phyloP scores from a whole-genome alignment of 92 coral and sea anemone species.

The Phenganax marumi region DNA sequence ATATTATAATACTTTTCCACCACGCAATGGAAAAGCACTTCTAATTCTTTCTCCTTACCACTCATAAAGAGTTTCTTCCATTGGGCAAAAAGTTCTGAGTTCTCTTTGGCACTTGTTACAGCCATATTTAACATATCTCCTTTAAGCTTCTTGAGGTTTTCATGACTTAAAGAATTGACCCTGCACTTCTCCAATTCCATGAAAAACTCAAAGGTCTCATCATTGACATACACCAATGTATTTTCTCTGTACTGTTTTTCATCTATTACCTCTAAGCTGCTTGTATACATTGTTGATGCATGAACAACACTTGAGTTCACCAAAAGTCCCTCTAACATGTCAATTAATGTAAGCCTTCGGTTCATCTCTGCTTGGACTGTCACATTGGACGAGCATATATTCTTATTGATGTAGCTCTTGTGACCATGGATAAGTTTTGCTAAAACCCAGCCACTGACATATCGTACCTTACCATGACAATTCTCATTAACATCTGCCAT shows the following conservation, averaged over 20 bases:
- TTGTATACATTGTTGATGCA: conserved; percentile 3
- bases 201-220: conserved; percentile 34
- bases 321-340: conserved; percentile 5
- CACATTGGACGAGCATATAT: background rate
- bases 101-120: conserved; percentile 19
- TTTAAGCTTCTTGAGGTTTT: conserved; percentile 37
- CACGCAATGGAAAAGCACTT: background rate
- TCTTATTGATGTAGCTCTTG: conserved; percentile 5
- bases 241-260: conserved; percentile 47
- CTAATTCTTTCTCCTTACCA: conserved; percentile 16
- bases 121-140: conserved; percentile 32
- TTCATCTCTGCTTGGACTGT: conserved; percentile 18
- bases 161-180: conserved; percentile 34
- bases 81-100: conserved; percentile 1
- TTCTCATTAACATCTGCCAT: background rate
- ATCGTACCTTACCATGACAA: conserved; percentile 25
- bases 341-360: conserved; percentile 2
- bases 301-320: conserved; percentile 16
- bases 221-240: conserved; percentile 42
- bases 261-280: conserved; percentile 48
- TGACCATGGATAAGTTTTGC: conserved; percentile 23
- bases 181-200: conserved; percentile 43
- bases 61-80: conserved; percentile 33
- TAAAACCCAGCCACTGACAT: conserved; percentile 35
- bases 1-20: conserved; percentile 49